phyloP scores from a whole-genome alignment of 1,140 invertebrate species.

The Maniola jurtina region DNA sequence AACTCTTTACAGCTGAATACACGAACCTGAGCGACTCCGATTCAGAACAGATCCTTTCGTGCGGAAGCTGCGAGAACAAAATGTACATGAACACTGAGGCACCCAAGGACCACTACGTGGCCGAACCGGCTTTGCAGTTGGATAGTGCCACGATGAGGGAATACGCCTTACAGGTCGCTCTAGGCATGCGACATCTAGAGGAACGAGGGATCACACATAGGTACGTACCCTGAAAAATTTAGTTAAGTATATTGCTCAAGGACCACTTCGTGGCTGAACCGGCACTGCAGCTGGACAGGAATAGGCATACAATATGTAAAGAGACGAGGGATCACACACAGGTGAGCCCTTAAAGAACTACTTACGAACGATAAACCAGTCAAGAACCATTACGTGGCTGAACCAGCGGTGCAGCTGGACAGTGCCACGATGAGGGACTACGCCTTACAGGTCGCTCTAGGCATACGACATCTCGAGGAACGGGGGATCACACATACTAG shows the following conservation, averaged over 20 bases:
- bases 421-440: conserved; percentile 82
- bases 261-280: no score
- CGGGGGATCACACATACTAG: conserved; percentile 83
- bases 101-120: conserved; percentile 59
- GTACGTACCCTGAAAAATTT: no score
- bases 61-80: conserved; percentile 38
- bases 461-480: conserved; percentile 85
- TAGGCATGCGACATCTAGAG: conserved; percentile 85
- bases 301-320: conserved; percentile 86
- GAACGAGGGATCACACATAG: conserved; percentile 83
- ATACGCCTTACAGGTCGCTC: conserved; percentile 85
- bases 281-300: no score
- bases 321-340: conserved; percentile 82
- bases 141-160: conserved; percentile 81
- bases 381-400: conserved; percentile 46
- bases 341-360: no score
- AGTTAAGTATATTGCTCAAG: no score
- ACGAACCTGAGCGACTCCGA: conserved; percentile 76
- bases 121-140: conserved; percentile 72
- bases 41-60: conserved; percentile 35
- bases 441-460: conserved; percentile 84
- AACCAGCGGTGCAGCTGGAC: conserved; percentile 77
- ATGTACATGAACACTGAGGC: conserved; percentile 36
- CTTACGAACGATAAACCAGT: conserved; percentile 32
- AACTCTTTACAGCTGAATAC: conserved; percentile 67